phyloP scores from a whole-genome alignment of 2,797 vertebrate species.

The Danionella dracula region DNA sequence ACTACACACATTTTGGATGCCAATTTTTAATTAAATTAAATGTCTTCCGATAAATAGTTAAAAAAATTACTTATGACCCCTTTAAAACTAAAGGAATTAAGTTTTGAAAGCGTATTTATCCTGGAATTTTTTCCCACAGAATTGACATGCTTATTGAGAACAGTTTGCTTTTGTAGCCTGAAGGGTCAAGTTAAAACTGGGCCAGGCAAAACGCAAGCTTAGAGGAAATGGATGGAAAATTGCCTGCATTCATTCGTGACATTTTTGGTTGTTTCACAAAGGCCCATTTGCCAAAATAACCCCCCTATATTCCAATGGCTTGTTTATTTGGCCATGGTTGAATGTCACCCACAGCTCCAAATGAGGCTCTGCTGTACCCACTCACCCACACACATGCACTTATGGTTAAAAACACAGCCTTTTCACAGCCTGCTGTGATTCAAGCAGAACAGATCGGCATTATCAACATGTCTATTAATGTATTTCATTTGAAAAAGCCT shows the following conservation, averaged over 20 bases:
- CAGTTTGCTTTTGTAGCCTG: background rate
- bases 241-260: background rate
- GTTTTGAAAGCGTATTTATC: background rate
- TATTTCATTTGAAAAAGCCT: background rate
- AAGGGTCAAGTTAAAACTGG: background rate
- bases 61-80: no score
- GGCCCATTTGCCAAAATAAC: background rate
- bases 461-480: background rate
- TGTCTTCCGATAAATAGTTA: no score
- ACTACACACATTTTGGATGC: no score
- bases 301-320: background rate
- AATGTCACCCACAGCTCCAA: background rate
- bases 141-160: no score
- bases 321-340: slow-evolving; percentile 1
- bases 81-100: no score
- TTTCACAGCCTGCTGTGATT: background rate
- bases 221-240: background rate
- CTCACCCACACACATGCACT: background rate
- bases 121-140: background rate
- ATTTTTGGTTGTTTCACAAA: background rate
- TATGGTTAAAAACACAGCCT: background rate
- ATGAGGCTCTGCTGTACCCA: background rate
- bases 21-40: no score
- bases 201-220: background rate
- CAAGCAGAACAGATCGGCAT: background rate